Conservation (phyloP, 1,140 invertebrate species). For the Bombus vancouverensis region DNA sequence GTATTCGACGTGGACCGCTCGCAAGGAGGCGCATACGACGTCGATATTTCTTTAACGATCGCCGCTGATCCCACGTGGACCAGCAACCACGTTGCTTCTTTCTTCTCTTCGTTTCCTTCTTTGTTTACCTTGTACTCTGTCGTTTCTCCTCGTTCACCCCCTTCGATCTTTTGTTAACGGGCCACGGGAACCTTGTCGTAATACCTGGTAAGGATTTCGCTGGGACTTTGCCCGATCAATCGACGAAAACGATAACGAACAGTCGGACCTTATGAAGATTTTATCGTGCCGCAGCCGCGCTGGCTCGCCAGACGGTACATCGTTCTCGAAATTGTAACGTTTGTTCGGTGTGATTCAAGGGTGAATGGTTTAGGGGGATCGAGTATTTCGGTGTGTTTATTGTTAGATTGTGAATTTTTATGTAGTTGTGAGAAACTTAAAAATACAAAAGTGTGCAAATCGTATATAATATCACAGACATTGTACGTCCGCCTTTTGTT, state of each 20-base stretch:
- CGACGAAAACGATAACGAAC: slow-evolving; percentile 7
- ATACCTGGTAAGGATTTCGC: slow-evolving; percentile 60
- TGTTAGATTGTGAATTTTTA: background rate
- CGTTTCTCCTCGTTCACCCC: background rate
- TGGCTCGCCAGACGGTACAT: background rate
- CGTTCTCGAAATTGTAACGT: slow-evolving; percentile 40
- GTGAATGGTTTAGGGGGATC: too few relatives aligned
- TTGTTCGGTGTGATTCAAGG: background rate
- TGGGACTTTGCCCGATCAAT: slow-evolving; percentile 54
- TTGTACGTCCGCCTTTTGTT: too few relatives aligned
- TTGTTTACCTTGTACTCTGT: background rate
- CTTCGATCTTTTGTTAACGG: slow-evolving; percentile 52
- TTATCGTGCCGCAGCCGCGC: background rate
- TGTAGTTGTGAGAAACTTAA: too few relatives aligned
- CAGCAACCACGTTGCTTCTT: slow-evolving; percentile 18
- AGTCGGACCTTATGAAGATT: slow-evolving; percentile 16
- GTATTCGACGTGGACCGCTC: slow-evolving; percentile 65
- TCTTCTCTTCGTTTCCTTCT: background rate
- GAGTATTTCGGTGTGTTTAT: background rate
- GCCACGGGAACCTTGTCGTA: slow-evolving; percentile 55
- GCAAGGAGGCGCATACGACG: slow-evolving; percentile 67
- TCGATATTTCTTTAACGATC: slow-evolving; percentile 75
- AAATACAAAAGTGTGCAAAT: too few relatives aligned
- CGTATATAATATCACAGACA: too few relatives aligned
- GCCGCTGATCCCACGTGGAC: slow-evolving; percentile 65